phyloP scores from a whole-genome alignment of 2,113 vertebrate genomes.

The Anguilla rostrata region DNA sequence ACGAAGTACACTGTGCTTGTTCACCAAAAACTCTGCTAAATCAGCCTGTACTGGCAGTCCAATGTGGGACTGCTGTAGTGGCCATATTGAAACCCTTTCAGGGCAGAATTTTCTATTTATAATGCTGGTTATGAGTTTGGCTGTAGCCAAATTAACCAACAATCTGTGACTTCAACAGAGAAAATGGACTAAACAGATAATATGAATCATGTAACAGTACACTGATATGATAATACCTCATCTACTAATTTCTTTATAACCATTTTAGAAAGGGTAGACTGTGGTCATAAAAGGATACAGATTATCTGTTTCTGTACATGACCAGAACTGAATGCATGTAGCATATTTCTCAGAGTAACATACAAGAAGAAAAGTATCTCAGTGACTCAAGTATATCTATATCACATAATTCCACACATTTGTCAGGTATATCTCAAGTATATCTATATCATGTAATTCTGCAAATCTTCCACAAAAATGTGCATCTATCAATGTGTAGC shows the following conservation, averaged over 20 bases:
- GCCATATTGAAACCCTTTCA: background rate
- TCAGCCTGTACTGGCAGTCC: background rate
- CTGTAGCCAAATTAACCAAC: background rate
- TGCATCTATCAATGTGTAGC: background rate
- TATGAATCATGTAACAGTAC: background rate
- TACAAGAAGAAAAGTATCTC: background rate
- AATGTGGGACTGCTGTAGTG: background rate
- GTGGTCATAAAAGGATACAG: no score
- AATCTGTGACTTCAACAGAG: background rate
- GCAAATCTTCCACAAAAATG: background rate
- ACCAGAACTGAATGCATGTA: background rate
- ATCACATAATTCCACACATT: background rate
- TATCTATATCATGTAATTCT: background rate
- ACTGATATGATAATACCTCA: background rate
- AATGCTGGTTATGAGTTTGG: background rate
- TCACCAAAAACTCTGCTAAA: background rate
- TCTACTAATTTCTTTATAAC: background rate
- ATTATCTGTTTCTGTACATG: background rate
- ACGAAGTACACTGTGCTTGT: background rate
- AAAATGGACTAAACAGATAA: background rate
- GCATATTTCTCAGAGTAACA: background rate
- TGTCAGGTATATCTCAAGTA: background rate
- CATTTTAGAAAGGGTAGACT: no score
- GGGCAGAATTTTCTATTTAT: background rate
- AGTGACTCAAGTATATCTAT: background rate